Percentiles rank a stretch among this genome's conserved stretches.
Evolutionary conservation across 2,113 vertebrate species (phyloP).

Genomic region (Tragelaphus buxtoni): DNA sequence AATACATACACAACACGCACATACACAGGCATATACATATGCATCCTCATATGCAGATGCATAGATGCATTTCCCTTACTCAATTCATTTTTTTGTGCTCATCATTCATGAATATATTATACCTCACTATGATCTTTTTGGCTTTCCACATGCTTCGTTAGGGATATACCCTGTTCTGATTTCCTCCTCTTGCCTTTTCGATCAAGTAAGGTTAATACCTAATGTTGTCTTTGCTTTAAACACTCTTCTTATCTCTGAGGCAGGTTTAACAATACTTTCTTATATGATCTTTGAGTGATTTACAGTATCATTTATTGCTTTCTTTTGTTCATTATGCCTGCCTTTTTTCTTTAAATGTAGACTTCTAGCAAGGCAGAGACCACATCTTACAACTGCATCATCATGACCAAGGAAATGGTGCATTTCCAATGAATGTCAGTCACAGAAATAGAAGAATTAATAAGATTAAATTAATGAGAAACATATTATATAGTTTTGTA

Average conservation of each 20-base stretch:
- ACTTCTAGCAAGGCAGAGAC: not conserved
- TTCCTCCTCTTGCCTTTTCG: not conserved
- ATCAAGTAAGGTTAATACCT: not conserved
- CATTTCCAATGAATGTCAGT: not conserved
- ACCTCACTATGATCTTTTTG: not conserved
- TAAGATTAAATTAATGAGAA: not conserved
- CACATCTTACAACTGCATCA: not conserved
- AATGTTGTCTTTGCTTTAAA: not conserved
- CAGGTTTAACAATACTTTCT: not conserved
- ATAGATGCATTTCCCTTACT: not conserved
- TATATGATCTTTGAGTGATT: not conserved
- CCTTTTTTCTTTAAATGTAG: not conserved
- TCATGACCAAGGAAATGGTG: not conserved
- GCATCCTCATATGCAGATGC: not conserved
- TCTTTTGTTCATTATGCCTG: not conserved
- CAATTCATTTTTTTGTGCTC: not conserved
- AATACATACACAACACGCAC: not conserved
- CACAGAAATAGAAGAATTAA: not conserved
- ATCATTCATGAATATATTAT: not conserved
- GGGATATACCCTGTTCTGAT: not conserved
- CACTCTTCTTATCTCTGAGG: not conserved
- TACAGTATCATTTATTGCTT: not conserved
- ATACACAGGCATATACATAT: not conserved
- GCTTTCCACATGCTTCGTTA: not conserved
- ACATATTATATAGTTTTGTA: not conserved